These are phyloP conservation scores for Tenthredo scrophulariae DNA, from an alignment of 2,888 invertebrate genomes.

Conservation along the genomic window DNA sequence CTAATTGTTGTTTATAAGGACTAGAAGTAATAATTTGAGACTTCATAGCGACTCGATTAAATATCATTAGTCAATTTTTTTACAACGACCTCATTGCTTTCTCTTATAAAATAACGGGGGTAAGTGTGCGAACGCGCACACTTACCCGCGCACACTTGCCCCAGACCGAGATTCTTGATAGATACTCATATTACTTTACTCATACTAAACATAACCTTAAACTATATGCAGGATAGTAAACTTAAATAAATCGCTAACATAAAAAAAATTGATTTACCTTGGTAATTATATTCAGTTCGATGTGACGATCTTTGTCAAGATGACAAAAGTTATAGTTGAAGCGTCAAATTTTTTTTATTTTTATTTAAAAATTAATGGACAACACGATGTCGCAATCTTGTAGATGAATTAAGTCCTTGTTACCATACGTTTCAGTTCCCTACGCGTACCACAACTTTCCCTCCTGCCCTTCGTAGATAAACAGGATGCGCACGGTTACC, in stretches of 20 bases:
- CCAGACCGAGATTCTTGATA: slow-evolving; percentile 30
- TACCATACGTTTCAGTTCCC: background rate
- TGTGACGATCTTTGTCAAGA: background rate
- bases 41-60: slow-evolving; percentile 2
- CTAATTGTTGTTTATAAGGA: background rate
- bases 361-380: slow-evolving; percentile 11
- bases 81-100: no score
- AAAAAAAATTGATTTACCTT: slow-evolving; percentile 14
- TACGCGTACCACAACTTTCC: background rate
- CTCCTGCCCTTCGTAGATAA: background rate
- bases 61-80: background rate
- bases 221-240: background rate
- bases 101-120: slow-evolving; percentile 1
- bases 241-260: slow-evolving; percentile 12
- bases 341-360: background rate
- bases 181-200: slow-evolving; percentile 1
- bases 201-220: slow-evolving; percentile 3
- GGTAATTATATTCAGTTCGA: slow-evolving; percentile 2
- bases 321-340: slow-evolving; percentile 15
- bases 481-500: no score
- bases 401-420: background rate
- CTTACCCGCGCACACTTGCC: slow-evolving; percentile 55
- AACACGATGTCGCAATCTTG: slow-evolving; percentile 7
- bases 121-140: slow-evolving; percentile 52
- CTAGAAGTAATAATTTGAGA: slow-evolving; percentile 21